phyloP scores from a whole-genome alignment of 2,113 vertebrate genomes.

The Neomonachus schauinslandi region DNA sequence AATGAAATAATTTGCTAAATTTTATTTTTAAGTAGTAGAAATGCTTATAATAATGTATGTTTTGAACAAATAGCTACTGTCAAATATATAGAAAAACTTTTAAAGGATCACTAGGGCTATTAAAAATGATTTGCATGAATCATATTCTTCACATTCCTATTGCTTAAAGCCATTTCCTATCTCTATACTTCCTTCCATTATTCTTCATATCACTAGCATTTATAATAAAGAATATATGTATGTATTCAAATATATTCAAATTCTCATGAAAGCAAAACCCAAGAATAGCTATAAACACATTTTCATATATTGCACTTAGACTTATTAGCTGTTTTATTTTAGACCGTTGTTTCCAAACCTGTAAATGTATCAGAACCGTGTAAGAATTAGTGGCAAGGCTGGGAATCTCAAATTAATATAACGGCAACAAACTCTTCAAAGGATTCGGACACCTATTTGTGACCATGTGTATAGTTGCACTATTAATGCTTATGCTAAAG shows the following conservation, averaged over 20 bases:
- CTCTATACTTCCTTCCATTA: background rate
- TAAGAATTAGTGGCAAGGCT: background rate
- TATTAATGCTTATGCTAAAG: constrained; percentile 1
- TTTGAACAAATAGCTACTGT: constrained; percentile 37
- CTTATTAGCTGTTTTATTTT: constrained; percentile 38
- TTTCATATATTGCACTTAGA: constrained; percentile 36
- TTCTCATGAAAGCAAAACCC: constrained; percentile 32
- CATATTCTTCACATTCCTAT: background rate
- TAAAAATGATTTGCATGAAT: constrained; percentile 38
- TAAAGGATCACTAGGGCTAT: constrained; percentile 15
- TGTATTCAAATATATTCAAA: background rate
- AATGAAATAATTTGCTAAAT: constrained; percentile 15
- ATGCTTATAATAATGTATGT: background rate
- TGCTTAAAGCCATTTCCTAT: background rate
- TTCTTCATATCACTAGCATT: constrained; percentile 5
- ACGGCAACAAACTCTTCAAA: background rate
- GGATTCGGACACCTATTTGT: background rate
- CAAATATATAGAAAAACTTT: constrained; percentile 29
- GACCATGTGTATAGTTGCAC: background rate
- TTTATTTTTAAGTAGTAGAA: constrained; percentile 32
- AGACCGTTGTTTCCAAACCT: background rate
- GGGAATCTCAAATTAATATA: background rate
- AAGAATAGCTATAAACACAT: background rate
- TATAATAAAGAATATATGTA: constrained; percentile 23
- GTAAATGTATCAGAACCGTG: background rate